Percentiles rank a stretch among this genome's conserved stretches.
Conservation (phyloP, 2,113 vertebrate species). For the Microcebus tavaratra region DNA sequence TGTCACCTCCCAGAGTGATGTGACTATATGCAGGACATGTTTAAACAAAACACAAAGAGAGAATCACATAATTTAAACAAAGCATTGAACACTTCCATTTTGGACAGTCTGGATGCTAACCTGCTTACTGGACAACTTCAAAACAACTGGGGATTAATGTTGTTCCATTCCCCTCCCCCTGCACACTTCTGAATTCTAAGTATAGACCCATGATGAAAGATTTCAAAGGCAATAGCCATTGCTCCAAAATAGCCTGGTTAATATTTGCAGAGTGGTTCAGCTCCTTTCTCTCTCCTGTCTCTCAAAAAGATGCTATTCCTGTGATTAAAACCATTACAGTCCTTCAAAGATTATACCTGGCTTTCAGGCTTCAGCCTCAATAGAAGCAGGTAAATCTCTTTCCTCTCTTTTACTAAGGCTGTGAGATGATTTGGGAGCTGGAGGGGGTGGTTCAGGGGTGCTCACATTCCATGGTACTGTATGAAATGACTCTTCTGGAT, state of each 20-base stretch:
- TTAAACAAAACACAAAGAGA: background rate
- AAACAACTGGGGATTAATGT: conserved; percentile 68
- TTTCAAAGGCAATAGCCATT: conserved; percentile 79
- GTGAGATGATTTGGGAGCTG: conserved; percentile 36
- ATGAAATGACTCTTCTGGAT: background rate
- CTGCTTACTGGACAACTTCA: conserved; percentile 68
- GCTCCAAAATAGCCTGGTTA: conserved; percentile 76
- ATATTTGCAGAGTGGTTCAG: conserved; percentile 73
- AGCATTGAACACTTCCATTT: background rate
- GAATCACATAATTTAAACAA: background rate
- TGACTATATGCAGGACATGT: background rate
- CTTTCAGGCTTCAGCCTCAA: conserved; percentile 58
- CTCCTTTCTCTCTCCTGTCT: conserved; percentile 56
- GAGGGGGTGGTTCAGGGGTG: background rate
- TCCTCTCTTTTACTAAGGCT: conserved; percentile 69
- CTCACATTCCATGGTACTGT: background rate
- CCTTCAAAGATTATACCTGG: conserved; percentile 77
- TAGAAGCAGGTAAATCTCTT: conserved; percentile 77
- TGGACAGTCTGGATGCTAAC: conserved; percentile 23
- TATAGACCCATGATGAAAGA: conserved; percentile 70
- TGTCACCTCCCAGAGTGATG: background rate
- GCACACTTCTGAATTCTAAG: conserved; percentile 71
- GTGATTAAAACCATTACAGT: conserved; percentile 77
- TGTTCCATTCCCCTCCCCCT: conserved; percentile 31
- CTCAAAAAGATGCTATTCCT: conserved; percentile 79